These are phyloP conservation scores for Pao palembangensis DNA, from an alignment of 2,113 vertebrate species.

Conservation along the genomic window DNA sequence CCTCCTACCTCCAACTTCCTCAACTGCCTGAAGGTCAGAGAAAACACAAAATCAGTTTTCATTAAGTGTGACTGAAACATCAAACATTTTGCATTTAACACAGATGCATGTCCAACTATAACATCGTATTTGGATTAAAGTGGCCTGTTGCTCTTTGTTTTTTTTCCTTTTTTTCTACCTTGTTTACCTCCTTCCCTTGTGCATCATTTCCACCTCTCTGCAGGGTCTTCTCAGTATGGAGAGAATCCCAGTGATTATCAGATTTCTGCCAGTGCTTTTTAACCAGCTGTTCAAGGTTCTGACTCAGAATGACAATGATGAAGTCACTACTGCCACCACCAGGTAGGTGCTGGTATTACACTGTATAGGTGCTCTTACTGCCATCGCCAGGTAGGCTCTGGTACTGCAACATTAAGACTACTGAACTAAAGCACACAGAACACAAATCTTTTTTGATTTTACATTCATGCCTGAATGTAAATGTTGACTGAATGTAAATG, in stretches of 20 bases:
- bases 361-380: background rate
- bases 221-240: constrained; percentile 94
- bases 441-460: background rate
- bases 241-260: constrained; percentile 89
- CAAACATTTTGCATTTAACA: background rate
- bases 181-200: constrained; percentile 10
- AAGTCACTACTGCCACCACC: constrained; percentile 83
- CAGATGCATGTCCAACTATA: background rate
- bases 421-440: too few relatives aligned
- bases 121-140: background rate
- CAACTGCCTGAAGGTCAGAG: constrained; percentile 87
- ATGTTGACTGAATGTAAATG: too few relatives aligned
- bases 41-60: constrained; percentile 7
- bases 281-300: constrained; percentile 95
- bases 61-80: constrained; percentile 2
- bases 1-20: constrained; percentile 90
- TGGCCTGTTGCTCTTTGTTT: constrained; percentile 3
- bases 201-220: constrained; percentile 5
- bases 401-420: too few relatives aligned
- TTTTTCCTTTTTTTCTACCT: constrained; percentile 4
- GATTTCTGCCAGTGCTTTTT: constrained; percentile 93
- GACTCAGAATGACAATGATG: constrained; percentile 86
- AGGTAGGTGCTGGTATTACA: constrained; percentile 76
- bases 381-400: too few relatives aligned
- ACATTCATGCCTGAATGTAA: too few relatives aligned